Evolutionary conservation across 2,797 vertebrate species (phyloP).

Genomic region (Ciconia nigra): DNA sequence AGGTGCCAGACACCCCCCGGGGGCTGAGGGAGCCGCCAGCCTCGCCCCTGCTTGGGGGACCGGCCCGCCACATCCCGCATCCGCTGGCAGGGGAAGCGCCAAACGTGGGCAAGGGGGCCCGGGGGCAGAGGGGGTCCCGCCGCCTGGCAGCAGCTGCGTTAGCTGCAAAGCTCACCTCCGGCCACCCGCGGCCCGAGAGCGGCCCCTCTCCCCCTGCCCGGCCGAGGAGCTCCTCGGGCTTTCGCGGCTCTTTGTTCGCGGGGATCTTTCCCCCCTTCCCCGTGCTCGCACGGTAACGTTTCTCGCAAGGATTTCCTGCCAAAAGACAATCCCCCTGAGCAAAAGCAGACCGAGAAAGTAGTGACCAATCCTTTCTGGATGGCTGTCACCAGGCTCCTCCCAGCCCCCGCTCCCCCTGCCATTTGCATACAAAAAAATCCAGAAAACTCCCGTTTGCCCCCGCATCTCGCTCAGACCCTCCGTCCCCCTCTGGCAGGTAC

Average conservation of each 20-base stretch:
- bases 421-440: slow-evolving; percentile 78
- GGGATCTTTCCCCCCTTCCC: background rate
- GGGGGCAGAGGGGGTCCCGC: background rate
- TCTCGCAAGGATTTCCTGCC: slow-evolving; percentile 46
- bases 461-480: slow-evolving; percentile 50
- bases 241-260: slow-evolving; percentile 10
- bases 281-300: slow-evolving; percentile 4
- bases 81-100: background rate
- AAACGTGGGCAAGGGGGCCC: rapidly evolving
- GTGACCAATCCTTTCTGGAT: slow-evolving; percentile 73
- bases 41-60: background rate
- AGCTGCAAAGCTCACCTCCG: background rate
- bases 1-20: background rate
- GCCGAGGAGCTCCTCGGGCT: background rate
- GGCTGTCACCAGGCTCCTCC: slow-evolving; percentile 74
- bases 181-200: background rate
- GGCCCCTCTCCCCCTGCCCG: background rate
- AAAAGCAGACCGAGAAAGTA: slow-evolving; percentile 46
- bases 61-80: background rate
- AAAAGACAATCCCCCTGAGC: slow-evolving; percentile 54
- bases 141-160: background rate
- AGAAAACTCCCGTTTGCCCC: slow-evolving; percentile 63
- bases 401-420: slow-evolving; percentile 60
- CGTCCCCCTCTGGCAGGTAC: slow-evolving; percentile 49
- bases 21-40: background rate